Percentiles rank a stretch among this genome's conserved stretches.
phyloP scores from a whole-genome alignment of 37 sponge, comb jelly and placozoan genomes.

The Ephydatia muelleri region DNA sequence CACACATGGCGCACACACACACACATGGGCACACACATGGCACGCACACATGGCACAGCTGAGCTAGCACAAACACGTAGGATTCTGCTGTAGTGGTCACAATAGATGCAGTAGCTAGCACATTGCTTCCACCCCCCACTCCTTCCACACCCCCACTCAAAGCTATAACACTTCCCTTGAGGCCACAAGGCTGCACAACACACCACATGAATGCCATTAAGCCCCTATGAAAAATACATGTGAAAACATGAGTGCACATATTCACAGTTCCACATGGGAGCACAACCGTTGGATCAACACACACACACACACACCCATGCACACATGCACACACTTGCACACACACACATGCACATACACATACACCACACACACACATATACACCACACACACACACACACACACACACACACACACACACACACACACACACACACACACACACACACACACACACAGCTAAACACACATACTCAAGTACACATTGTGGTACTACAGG shows the following conservation, averaged over 20 bases:
- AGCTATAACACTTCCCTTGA: not conserved
- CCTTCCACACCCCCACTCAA: not conserved
- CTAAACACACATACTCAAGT: no score
- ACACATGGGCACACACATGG: not conserved
- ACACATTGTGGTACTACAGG: no score
- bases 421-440: no score
- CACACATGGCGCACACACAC: not conserved
- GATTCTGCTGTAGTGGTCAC: not conserved
- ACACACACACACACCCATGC: not conserved
- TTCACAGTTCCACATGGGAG: not conserved
- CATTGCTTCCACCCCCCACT: not conserved
- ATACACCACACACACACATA: no score
- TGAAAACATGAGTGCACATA: not conserved
- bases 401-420: no score
- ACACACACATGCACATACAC: no score
- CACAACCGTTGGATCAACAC: no score
- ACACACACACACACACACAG: no score
- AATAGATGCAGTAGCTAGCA: not conserved
- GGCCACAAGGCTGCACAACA: not conserved
- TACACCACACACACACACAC: no score
- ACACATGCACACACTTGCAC: no score
- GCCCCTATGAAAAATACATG: not conserved
- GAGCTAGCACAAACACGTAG: no score
- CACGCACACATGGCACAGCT: not conserved
- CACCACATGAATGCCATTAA: not conserved